phyloP scores from a whole-genome alignment of 92 coral and sea anemone genomes.

The Nematostella vectensis region DNA sequence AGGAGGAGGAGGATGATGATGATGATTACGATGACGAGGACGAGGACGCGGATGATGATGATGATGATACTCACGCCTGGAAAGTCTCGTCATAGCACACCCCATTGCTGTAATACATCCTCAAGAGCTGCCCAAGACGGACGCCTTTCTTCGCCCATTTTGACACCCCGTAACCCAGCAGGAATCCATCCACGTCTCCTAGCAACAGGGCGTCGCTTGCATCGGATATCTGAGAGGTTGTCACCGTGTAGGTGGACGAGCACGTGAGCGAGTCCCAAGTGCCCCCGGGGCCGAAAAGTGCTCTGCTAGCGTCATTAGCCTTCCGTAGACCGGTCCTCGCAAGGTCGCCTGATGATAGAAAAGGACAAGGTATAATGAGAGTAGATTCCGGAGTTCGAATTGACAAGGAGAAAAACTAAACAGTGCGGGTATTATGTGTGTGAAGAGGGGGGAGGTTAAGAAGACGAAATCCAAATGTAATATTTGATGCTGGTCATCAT shows the following conservation, averaged over 20 bases:
- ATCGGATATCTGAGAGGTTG: conserved; percentile 4
- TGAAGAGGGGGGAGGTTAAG: too few relatives aligned
- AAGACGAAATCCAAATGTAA: too few relatives aligned
- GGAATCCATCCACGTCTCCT: conserved; percentile 52
- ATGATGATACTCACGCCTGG: conserved; percentile 6
- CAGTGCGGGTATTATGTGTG: too few relatives aligned
- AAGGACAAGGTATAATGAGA: too few relatives aligned
- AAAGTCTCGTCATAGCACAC: conserved; percentile 31
- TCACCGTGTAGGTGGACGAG: conserved; percentile 12
- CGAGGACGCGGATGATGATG: too few relatives aligned
- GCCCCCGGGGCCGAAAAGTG: conserved; percentile 41
- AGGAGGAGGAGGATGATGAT: too few relatives aligned
- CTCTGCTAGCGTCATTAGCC: conserved; percentile 10
- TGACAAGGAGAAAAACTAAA: too few relatives aligned
- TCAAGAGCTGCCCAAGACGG: conserved; percentile 44
- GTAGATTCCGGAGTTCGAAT: too few relatives aligned
- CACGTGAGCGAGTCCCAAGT: conserved; percentile 34
- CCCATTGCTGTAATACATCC: conserved; percentile 50
- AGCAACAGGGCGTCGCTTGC: conserved; percentile 35
- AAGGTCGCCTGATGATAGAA: conserved; percentile 4
- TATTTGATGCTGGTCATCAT: too few relatives aligned
- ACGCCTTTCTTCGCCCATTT: conserved; percentile 42
- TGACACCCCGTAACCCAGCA: conserved; percentile 19
- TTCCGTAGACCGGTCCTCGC: conserved; percentile 16
- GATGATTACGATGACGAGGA: too few relatives aligned